Evolutionary conservation across 1,140 invertebrate species (phyloP), one percentile per base, ranked within the genome.

Genomic region (Anthonomus grandis): DNA sequence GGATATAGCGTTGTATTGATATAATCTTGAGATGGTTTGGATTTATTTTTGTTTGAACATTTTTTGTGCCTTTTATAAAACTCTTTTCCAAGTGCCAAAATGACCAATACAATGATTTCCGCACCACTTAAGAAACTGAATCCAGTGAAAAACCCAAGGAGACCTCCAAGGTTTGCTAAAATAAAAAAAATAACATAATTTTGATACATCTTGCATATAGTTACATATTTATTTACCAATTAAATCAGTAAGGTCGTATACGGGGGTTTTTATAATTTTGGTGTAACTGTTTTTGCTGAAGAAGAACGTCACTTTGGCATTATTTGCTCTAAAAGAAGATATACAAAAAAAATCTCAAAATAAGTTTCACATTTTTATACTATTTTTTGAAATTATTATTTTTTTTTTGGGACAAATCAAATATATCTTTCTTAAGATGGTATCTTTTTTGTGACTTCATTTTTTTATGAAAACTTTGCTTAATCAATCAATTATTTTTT

Each of bases 91-190:
- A 19, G 9, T 5, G 36, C 4, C 53, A 42, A 48, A 13, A 47
- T 23, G 4, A 57, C 10, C 17, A 41, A 50, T 21, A 50, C 49
- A n/a, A 45, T 6, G 5, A 41, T n/a, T 21, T 57, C 55, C 1
- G 44, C 79, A 0, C 81, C 74, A 55, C 86, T 89, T 60, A 90
- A 78, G 60, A 88, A 81, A 68, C 87, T 89, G 65, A 90, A 89
- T 8, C 87, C 87, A 78, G 89, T 80, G 66, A 87, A 89, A 1
- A 90, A 76, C 1, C 87, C 86, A 4, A 89, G 72, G 12, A 90
- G 71, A 5, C 87, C 87, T 36, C 87, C 87, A 1, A 82, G 5
- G 27, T 47, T 18, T 2, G 27, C 24, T 22, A 18, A 41, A 19
- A 57, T 23, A 17, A 50, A 31, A 21, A 12, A 6, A 25, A 34